Percentiles rank a stretch among this genome's conserved stretches.
phyloP scores from a whole-genome alignment of 1,140 invertebrate species.

The Ceratosolen solmsi region DNA sequence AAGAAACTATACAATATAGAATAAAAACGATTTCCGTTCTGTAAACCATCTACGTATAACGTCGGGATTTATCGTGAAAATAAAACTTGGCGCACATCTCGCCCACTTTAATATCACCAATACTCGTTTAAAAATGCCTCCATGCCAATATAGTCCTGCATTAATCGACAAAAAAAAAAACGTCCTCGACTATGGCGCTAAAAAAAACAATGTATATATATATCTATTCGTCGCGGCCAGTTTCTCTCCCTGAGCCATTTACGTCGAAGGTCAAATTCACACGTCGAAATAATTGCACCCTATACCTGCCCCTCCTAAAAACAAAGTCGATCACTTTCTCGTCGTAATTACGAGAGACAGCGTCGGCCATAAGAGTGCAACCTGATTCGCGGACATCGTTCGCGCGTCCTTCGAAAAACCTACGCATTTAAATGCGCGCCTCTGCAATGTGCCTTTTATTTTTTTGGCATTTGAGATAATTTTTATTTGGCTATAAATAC shows the following conservation, averaged over 20 bases:
- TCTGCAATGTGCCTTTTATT: background rate
- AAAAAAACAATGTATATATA: too few relatives aligned
- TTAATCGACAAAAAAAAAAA: too few relatives aligned
- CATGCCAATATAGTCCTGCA: too few relatives aligned
- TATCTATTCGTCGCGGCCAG: background rate
- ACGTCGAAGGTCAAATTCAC: conserved; percentile 20
- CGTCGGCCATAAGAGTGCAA: background rate
- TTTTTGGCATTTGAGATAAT: background rate
- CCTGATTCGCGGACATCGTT: background rate
- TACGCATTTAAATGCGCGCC: conserved; percentile 18
- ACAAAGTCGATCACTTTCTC: conserved; percentile 23
- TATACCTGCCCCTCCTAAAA: conserved; percentile 3
- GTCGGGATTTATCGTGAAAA: too few relatives aligned
- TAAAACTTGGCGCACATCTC: too few relatives aligned
- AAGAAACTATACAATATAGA: too few relatives aligned
- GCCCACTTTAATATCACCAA: too few relatives aligned
- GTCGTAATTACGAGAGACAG: conserved; percentile 6
- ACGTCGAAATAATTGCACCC: conserved; percentile 26
- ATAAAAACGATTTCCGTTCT: too few relatives aligned
- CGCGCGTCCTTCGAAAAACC: conserved; percentile 36
- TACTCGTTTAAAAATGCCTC: too few relatives aligned
- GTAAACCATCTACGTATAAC: too few relatives aligned
- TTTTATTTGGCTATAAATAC: conserved; percentile 34
- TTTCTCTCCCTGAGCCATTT: conserved; percentile 27
- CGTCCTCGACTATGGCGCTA: too few relatives aligned